These are phyloP conservation scores for Pyrgilauda ruficollis DNA, from an alignment of 2,113 vertebrate genomes.

Conservation along the genomic window DNA sequence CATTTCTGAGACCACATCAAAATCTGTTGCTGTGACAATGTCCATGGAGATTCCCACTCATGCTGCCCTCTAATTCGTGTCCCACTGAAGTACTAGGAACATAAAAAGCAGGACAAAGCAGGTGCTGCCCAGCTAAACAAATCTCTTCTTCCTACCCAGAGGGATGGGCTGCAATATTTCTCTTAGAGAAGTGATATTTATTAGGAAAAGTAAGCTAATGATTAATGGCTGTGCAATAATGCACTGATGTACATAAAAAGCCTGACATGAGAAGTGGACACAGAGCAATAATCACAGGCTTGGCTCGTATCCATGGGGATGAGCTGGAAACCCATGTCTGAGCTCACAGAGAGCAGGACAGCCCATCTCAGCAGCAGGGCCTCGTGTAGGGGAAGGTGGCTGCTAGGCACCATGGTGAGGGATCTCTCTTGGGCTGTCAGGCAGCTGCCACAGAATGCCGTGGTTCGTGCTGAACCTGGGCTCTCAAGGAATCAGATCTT, in stretches of 20 bases:
- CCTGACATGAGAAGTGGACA: not conserved
- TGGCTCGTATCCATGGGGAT: rapidly evolving
- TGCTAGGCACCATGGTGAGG: not conserved
- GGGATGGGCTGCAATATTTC: not conserved
- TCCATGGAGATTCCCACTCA: not conserved
- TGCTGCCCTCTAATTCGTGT: not conserved
- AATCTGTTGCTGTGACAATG: not conserved
- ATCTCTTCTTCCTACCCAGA: not conserved
- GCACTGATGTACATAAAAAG: not conserved
- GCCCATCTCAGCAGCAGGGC: not conserved
- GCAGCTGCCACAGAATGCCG: rapidly evolving
- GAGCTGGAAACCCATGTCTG: not conserved
- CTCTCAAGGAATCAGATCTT: not conserved
- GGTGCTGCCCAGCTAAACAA: not conserved
- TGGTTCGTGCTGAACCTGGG: not conserved
- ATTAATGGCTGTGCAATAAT: not conserved
- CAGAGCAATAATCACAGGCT: not conserved
- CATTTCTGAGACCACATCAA: not conserved
- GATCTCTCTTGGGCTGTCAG: not conserved
- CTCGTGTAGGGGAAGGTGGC: not conserved
- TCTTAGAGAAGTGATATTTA: not conserved
- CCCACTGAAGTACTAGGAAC: not conserved
- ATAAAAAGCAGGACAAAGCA: not conserved
- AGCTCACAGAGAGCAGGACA: not conserved
- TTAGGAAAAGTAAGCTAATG: not conserved